Evolutionary conservation across 2,888 invertebrate species (phyloP).

Genomic region (Pherbina coryleti): DNA sequence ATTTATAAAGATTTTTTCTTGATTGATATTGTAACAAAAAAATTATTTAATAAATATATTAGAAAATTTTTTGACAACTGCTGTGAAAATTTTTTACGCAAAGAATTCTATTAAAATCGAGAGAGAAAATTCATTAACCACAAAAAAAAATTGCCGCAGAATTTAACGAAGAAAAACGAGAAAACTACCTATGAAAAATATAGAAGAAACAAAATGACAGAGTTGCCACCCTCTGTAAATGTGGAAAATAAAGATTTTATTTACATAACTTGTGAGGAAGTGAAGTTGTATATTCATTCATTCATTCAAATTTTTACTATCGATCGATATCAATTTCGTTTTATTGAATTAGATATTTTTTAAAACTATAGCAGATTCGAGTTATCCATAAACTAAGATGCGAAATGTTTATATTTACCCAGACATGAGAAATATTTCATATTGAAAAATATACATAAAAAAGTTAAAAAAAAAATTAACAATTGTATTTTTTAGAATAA

Average conservation of each 20-base stretch:
- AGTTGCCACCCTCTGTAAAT: not conserved
- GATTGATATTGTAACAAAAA: not conserved
- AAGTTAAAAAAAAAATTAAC: too few species aligned
- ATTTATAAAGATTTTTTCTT: not conserved
- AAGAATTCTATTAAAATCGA: constrained; percentile 33
- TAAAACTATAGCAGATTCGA: too few species aligned
- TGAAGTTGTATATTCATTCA: too few species aligned
- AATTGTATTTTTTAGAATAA: too few species aligned
- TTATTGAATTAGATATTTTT: too few species aligned
- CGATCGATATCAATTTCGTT: too few species aligned
- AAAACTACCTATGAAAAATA: constrained; percentile 39
- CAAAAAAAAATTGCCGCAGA: constrained; percentile 40
- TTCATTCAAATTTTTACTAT: too few species aligned
- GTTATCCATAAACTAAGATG: too few species aligned
- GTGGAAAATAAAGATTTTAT: not conserved
- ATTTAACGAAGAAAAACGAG: constrained; percentile 45
- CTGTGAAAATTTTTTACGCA: constrained; percentile 39
- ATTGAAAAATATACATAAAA: too few species aligned
- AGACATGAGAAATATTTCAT: too few species aligned
- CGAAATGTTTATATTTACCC: too few species aligned
- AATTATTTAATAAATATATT: not conserved
- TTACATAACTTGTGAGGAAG: not conserved
- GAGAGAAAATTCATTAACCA: constrained; percentile 38
- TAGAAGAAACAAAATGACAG: not conserved
- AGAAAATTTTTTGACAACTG: constrained; percentile 28